Percentiles rank a stretch among this genome's conserved stretches.
phyloP scores from a whole-genome alignment of 2,113 vertebrate species.

The Campylomormyrus tamandua region DNA sequence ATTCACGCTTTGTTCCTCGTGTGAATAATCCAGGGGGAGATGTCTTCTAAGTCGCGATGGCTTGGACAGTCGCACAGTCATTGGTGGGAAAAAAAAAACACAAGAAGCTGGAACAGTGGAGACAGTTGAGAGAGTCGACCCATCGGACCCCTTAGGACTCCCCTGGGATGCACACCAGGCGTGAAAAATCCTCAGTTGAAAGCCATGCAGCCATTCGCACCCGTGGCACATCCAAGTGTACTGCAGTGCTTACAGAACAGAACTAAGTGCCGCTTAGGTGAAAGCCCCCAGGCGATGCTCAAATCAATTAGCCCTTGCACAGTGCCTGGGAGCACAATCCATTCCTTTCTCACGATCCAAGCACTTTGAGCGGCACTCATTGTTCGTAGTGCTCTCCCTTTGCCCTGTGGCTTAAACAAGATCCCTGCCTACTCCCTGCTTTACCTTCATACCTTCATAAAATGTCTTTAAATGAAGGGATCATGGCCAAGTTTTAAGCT shows the following conservation, averaged over 20 bases:
- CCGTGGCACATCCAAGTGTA: conserved; percentile 45
- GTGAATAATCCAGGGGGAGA: not conserved
- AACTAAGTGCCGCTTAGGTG: conserved; percentile 56
- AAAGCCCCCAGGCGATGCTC: conserved; percentile 52
- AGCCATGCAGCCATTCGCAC: not conserved
- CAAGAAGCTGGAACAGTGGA: not conserved
- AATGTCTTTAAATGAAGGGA: not conserved
- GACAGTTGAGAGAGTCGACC: not conserved
- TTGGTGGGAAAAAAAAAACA: not conserved
- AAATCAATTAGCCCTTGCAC: conserved; percentile 61
- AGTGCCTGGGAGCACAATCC: conserved; percentile 52
- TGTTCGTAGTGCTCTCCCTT: not conserved
- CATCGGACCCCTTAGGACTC: not conserved
- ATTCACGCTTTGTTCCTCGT: not conserved
- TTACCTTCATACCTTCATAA: not conserved
- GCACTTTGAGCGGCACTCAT: conserved; percentile 47
- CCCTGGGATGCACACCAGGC: not conserved
- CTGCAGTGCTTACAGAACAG: conserved; percentile 53
- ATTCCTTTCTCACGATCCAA: conserved; percentile 65
- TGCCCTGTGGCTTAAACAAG: conserved; percentile 21
- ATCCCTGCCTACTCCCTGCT: not conserved
- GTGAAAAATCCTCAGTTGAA: not conserved
- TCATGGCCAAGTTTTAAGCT: not conserved
- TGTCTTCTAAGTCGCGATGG: not conserved
- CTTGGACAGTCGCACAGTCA: not conserved